These are phyloP conservation scores for Dipodomys spectabilis DNA, from an alignment of 2,113 vertebrate species.

Conservation along the genomic window DNA sequence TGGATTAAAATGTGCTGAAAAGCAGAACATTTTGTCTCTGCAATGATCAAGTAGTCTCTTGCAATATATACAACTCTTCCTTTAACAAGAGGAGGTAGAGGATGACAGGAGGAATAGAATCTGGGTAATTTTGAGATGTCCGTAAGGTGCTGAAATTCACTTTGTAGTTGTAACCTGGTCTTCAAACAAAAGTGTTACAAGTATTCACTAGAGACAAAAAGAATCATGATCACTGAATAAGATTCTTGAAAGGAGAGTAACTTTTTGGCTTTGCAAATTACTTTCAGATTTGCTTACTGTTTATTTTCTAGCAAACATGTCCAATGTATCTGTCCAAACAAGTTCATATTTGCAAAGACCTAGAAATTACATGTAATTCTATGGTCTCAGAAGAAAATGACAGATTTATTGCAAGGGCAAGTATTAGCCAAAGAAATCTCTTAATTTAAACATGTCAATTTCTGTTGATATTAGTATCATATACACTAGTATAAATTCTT, in stretches of 20 bases:
- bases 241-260: slow-evolving; percentile 68
- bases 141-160: slow-evolving; percentile 34
- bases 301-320: slow-evolving; percentile 74
- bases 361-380: slow-evolving; percentile 61
- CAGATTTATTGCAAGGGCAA: slow-evolving; percentile 61
- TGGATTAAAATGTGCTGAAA: slow-evolving; percentile 91
- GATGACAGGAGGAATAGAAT: background rate
- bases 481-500: slow-evolving; percentile 15
- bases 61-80: slow-evolving; percentile 83
- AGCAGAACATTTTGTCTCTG: slow-evolving; percentile 91
- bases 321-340: slow-evolving; percentile 68
- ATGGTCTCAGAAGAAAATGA: slow-evolving; percentile 49
- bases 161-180: slow-evolving; percentile 15
- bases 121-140: background rate
- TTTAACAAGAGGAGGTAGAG: slow-evolving; percentile 78
- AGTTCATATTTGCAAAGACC: slow-evolving; percentile 58
- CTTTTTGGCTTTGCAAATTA: slow-evolving; percentile 68
- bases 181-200: slow-evolving; percentile 49
- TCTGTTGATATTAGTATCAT: slow-evolving; percentile 37
- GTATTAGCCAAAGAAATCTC: slow-evolving; percentile 20
- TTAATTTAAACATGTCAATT: slow-evolving; percentile 55
- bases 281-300: slow-evolving; percentile 75
- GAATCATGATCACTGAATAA: slow-evolving; percentile 29
- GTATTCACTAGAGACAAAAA: background rate
- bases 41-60: slow-evolving; percentile 88